phyloP scores from a whole-genome alignment of 1,140 invertebrate genomes.

The Dendrolimus kikuchii region DNA sequence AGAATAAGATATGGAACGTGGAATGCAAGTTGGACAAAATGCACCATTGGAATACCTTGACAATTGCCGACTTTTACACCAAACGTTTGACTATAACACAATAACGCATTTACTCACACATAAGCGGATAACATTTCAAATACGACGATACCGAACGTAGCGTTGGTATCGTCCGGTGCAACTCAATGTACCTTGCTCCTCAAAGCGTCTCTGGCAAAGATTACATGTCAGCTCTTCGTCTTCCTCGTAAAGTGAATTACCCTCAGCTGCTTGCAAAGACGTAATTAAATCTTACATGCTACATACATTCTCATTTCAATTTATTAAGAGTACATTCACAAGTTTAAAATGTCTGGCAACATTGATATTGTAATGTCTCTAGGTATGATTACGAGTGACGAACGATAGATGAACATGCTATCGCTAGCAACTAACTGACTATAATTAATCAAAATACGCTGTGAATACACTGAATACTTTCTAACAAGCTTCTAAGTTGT shows the following conservation, averaged over 20 bases:
- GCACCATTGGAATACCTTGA: conserved; percentile 17
- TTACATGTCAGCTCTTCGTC: conserved; percentile 78
- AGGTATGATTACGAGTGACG: background rate
- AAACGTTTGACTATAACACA: conserved; percentile 37
- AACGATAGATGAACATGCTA: conserved; percentile 23
- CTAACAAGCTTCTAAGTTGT: conserved; percentile 22
- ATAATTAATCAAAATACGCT: conserved; percentile 10
- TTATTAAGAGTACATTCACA: conserved; percentile 13
- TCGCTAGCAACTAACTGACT: background rate
- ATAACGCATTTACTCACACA: conserved; percentile 70
- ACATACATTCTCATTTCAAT: conserved; percentile 24
- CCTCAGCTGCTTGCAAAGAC: conserved; percentile 78
- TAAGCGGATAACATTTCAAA: conserved; percentile 58
- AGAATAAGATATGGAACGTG: conserved; percentile 12
- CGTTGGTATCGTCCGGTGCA: conserved; percentile 46
- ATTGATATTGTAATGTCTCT: too few relatives aligned
- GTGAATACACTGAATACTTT: conserved; percentile 17
- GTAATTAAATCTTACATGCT: conserved; percentile 64
- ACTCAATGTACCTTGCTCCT: conserved; percentile 78
- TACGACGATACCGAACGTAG: conserved; percentile 53
- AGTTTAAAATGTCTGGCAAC: conserved; percentile 1
- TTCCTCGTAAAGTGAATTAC: conserved; percentile 76
- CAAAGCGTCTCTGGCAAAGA: conserved; percentile 83
- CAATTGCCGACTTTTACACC: conserved; percentile 19
- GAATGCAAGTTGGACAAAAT: conserved; percentile 7